Evolutionary conservation across 2,888 invertebrate genomes (phyloP), one percentile per base, ranked within the genome.

Genomic region (Calliphora vomitoria): DNA sequence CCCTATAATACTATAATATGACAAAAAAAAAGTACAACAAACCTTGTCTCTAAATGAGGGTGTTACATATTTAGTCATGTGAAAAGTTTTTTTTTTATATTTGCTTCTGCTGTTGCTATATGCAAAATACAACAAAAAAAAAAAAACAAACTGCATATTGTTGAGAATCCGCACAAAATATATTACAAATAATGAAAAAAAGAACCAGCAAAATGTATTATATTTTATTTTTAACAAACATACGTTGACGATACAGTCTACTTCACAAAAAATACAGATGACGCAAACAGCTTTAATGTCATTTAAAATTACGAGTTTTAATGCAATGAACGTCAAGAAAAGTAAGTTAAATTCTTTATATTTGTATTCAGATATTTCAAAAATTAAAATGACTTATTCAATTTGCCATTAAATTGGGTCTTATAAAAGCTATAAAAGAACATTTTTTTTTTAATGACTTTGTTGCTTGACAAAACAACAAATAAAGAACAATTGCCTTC

Each of bases 31-130:
- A 60, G 31, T 18, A 41, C 20, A 82, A 25, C 5, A 68, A 85
- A 66, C 74, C 85, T 75, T 80, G 74, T 75, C 31, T 74, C 44
- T 69, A 13, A 75, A 85, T 75, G 85, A 80, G 85, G 85, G 85
- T 85, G 85, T 85, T 80, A 80, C 47, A 80, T 69, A 85, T 80
- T 85, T 60, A 85, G 81, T 85, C 85, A 82, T 85, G 85, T 85
- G 85, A 76, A 66, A 86, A 82, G 82, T 78, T 84, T 76, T 72
- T 62, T 85, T 60, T 50, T 62, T 62, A 8, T 18, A 25, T 20
- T 66, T 58, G 15, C 50, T 3, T 18, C 44, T 79, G 53, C 55
- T 66, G 35, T 69, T 71, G 64, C 25, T 25, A 58, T 69, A 85
- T 85, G 85, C 85, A 85, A 85, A 85, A 60, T n/a, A 62, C 25